Evolutionary conservation across 2,888 invertebrate genomes (phyloP), one percentile per base, ranked within the genome.

Genomic region (Drosophila macrospina): DNA sequence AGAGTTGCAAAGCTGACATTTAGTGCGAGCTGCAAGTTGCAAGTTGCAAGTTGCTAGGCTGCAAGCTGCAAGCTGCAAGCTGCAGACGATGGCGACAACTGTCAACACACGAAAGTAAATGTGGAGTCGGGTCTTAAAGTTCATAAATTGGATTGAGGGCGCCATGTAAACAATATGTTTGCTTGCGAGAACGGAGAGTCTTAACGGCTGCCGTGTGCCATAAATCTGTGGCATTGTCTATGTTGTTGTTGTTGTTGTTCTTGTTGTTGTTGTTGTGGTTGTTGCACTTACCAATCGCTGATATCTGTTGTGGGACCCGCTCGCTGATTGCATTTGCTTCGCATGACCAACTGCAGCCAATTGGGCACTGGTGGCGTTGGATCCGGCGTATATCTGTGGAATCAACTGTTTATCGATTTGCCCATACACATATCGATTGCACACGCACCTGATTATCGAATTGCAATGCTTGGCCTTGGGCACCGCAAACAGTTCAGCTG

Each of bases 301-400:
- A 26, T 13, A 55, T 82, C 88, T 37, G 68, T 41, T 15, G 69
- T 41, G 30, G 65, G 69, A 5, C 65, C 60, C 6, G 56, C 1
- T 24, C 67, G 74, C 47, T 69, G 70, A 78, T 80, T 83, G 76
- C 90, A 90, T 90, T 92, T 92, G 77, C 90, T 92, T 61, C 90
- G 90, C 91, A 92, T 91, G 48, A 92, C 92, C 80, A 92, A 77
- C 76, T 92, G 91, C 80, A 92, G 69, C 92, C 92, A 92, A 78
- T 92, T 92, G 63, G 92, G 92, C 16, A 91, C 80, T 8, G 91
- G 86, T 32, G 91, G 83, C 44, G 86, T 76, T 47, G 90, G 90
- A 79, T 91, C 91, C 44, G 92, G 91, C 44, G 92, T 92, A 69
- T 81, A 92, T 83, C 92, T 92, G 24, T 44, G n/a, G 41, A 51